Evolutionary conservation across 2,888 invertebrate species (phyloP).

Genomic region (Zhengitettix transpicula): DNA sequence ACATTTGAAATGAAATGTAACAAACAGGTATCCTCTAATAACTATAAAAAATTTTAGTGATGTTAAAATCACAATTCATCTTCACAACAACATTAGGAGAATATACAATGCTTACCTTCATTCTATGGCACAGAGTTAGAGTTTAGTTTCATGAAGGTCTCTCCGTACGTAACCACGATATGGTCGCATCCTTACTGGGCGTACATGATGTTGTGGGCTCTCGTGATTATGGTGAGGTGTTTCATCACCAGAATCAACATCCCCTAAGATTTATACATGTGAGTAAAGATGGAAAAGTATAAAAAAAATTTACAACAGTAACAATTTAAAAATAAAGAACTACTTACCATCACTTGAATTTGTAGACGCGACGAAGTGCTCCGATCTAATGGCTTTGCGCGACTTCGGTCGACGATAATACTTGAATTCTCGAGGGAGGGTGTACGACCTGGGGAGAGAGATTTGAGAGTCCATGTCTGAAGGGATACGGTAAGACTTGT

Average conservation of each 20-base stretch:
- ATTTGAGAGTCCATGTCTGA: conserved; percentile 62
- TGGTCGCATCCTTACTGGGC: conserved; percentile 14
- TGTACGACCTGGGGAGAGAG: conserved; percentile 69
- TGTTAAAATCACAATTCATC: no score
- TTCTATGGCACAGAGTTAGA: conserved; percentile 18
- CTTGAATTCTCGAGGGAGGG: conserved; percentile 69
- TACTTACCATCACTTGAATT: conserved; percentile 67
- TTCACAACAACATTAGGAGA: no score
- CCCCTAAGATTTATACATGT: conserved; percentile 38
- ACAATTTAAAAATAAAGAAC: neutral
- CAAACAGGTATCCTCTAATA: no score
- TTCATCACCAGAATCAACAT: conserved; percentile 70
- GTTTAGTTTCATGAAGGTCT: conserved; percentile 38
- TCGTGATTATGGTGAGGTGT: conserved; percentile 31
- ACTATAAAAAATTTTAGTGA: no score
- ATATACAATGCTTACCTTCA: no score
- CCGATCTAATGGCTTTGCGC: conserved; percentile 39
- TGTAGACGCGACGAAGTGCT: conserved; percentile 60
- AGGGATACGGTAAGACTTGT: conserved; percentile 35
- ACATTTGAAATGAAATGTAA: no score
- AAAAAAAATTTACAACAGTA: neutral
- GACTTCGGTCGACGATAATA: conserved; percentile 46
- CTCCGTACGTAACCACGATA: conserved; percentile 14
- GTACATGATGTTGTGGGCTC: conserved; percentile 14
- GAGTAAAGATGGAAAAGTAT: neutral